Evolutionary conservation across 2,797 vertebrate species (phyloP).

Genomic region (Silurus aristotelis): DNA sequence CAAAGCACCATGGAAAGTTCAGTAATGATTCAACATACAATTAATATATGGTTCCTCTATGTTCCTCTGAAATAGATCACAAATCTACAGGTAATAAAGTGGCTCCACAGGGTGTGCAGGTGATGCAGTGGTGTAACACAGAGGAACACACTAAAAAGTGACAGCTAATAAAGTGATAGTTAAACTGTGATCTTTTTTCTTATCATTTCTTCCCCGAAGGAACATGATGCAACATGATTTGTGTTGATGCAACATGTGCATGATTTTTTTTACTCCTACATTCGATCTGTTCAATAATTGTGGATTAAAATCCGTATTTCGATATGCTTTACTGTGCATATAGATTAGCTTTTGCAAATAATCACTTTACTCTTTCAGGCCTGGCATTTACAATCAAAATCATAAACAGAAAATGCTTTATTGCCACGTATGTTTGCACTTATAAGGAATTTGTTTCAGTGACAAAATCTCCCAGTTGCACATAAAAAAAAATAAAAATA

Average conservation of each 20-base stretch:
- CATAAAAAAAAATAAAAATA: no score
- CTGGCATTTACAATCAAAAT: no score
- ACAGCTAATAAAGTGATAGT: not conserved
- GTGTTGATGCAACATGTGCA: no score
- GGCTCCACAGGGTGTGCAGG: not conserved
- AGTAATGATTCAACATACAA: conserved; percentile 4
- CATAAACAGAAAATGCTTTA: no score
- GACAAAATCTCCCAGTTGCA: no score
- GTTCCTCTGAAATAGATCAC: not conserved
- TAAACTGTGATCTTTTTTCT: not conserved
- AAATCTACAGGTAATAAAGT: not conserved
- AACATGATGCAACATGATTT: not conserved
- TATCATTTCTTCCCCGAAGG: not conserved
- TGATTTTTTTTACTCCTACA: not conserved
- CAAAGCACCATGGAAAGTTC: conserved; percentile 14
- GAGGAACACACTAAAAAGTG: not conserved
- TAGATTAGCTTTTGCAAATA: not conserved
- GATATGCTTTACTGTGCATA: not conserved
- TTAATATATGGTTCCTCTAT: not conserved
- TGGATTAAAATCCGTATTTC: not conserved
- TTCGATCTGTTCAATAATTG: not conserved
- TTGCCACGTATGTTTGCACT: no score
- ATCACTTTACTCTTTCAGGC: not conserved
- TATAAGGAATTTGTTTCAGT: no score
- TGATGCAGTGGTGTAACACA: not conserved